Evolutionary conservation across 2,888 invertebrate genomes (phyloP).

Genomic region (Troides oblongomaculatus): DNA sequence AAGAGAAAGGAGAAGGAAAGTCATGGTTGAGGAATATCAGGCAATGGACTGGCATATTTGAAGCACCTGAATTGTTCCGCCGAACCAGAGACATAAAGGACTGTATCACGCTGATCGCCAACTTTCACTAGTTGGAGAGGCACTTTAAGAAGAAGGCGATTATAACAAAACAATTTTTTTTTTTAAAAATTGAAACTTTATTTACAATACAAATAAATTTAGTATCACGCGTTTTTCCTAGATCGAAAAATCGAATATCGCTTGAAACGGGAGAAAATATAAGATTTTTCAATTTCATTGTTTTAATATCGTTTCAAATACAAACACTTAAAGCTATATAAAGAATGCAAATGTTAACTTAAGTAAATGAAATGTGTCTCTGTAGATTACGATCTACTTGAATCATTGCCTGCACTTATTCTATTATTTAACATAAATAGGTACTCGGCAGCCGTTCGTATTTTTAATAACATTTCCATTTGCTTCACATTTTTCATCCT

Average conservation of each 20-base stretch:
- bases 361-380: constrained; percentile 15
- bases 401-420: constrained; percentile 17
- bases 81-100: too few relatives aligned
- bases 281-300: background rate
- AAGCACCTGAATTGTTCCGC: too few relatives aligned
- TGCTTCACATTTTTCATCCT: constrained; percentile 18
- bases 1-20: too few relatives aligned
- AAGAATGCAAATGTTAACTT: constrained; percentile 14
- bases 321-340: constrained; percentile 11
- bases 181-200: constrained; percentile 24
- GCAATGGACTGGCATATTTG: too few relatives aligned
- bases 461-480: constrained; percentile 18
- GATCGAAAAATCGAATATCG: constrained; percentile 7
- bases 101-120: too few relatives aligned
- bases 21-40: too few relatives aligned
- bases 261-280: background rate
- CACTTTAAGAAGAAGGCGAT: too few relatives aligned
- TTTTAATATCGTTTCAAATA: constrained; percentile 5
- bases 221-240: constrained; percentile 28
- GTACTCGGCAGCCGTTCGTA: constrained; percentile 7
- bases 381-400: constrained; percentile 17
- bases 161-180: constrained; percentile 19
- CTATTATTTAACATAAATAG: constrained; percentile 17
- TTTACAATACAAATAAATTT: constrained; percentile 28
- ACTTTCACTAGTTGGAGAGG: too few relatives aligned